Evolutionary conservation across 2,888 invertebrate genomes (phyloP).

Genomic region (Luffia ferchaultella): DNA sequence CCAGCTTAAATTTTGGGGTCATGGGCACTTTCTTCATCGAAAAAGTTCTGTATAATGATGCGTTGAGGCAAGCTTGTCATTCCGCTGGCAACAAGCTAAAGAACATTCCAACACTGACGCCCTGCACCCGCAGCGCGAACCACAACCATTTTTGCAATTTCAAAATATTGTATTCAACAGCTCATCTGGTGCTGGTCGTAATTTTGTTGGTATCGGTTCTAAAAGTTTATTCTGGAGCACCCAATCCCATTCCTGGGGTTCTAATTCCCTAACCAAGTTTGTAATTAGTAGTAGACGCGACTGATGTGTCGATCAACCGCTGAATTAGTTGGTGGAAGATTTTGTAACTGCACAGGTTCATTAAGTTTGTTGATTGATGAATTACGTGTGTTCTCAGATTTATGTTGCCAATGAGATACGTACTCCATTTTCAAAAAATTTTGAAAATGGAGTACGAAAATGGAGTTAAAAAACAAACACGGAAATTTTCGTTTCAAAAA

Average conservation of each 20-base stretch:
- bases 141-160: conserved; percentile 10
- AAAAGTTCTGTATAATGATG: conserved; percentile 3
- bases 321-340: conserved; percentile 26
- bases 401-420: conserved; percentile 19
- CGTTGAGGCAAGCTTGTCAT: conserved; percentile 9
- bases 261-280: conserved; percentile 16
- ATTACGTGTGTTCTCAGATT: conserved; percentile 15
- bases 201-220: conserved; percentile 8
- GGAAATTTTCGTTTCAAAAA: no score
- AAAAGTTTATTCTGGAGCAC: conserved; percentile 13
- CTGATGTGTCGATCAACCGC: conserved; percentile 18
- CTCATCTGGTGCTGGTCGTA: conserved; percentile 4
- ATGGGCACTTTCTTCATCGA: conserved; percentile 4
- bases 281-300: conserved; percentile 14
- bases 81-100: conserved; percentile 8
- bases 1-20: conserved; percentile 5
- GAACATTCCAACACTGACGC: conserved; percentile 5
- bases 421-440: conserved; percentile 16
- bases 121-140: conserved; percentile 8
- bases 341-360: conserved; percentile 25
- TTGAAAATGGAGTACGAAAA: conserved; percentile 17
- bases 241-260: conserved; percentile 16
- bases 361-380: conserved; percentile 19
- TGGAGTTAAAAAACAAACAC: neutral
- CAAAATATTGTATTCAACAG: conserved; percentile 8